Conservation (phyloP, 1,140 invertebrate species). For the Eupristina koningsbergeri region DNA sequence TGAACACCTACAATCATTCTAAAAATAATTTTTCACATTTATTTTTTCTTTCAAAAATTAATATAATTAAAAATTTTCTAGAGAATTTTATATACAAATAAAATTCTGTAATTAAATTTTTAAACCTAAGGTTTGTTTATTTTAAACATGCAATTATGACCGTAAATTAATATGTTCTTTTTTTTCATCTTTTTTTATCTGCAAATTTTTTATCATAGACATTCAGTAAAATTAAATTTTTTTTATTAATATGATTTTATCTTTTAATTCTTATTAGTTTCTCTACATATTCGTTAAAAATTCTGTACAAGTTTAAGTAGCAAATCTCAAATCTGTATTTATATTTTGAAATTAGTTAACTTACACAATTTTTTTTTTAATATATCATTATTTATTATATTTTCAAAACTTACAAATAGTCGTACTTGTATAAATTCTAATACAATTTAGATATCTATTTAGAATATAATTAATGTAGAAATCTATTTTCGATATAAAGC, state of each 20-base stretch:
- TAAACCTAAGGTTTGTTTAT: too few relatives aligned
- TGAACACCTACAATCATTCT: too few relatives aligned
- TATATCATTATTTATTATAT: not conserved
- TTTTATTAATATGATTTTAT: not conserved
- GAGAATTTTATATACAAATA: too few relatives aligned
- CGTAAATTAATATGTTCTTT: not conserved
- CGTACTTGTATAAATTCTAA: too few relatives aligned
- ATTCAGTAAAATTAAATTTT: not conserved
- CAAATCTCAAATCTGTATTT: not conserved
- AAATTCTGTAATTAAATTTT: too few relatives aligned
- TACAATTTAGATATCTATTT: not conserved
- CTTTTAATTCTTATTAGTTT: not conserved
- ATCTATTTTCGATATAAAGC: too few relatives aligned
- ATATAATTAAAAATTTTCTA: too few relatives aligned
- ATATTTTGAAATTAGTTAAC: not conserved
- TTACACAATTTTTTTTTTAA: not conserved
- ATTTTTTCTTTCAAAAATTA: too few relatives aligned
- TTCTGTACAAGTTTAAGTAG: not conserved
- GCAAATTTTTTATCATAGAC: not conserved
- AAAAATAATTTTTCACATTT: too few relatives aligned
- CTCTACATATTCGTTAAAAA: not conserved
- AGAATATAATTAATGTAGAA: too few relatives aligned
- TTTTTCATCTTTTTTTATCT: not conserved
- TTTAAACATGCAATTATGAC: too few relatives aligned
- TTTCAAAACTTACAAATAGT: too few relatives aligned